A percentile compares a stretch with the other conserved stretches of the same genome.
Conservation (phyloP, 2,113 vertebrate species). For the Ammodytes dubius region DNA sequence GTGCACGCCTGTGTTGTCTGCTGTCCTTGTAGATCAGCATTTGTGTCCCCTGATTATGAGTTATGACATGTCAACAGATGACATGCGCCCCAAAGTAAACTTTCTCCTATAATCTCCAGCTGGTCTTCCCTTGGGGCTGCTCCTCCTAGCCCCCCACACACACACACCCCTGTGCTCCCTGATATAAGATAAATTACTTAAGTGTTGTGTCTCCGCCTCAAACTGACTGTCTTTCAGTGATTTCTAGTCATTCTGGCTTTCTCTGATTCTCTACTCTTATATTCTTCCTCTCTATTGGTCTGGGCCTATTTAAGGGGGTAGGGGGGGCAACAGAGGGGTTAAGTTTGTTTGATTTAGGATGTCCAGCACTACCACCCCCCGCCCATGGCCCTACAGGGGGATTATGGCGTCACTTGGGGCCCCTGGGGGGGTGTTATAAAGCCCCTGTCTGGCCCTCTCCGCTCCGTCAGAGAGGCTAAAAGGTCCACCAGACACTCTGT, state of each 20-base stretch:
- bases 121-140: constrained; percentile 1
- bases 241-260: constrained; percentile 15
- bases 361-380: constrained; percentile 60
- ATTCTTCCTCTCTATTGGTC: constrained; percentile 29
- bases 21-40: constrained; percentile 60
- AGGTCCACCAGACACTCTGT: constrained; percentile 79
- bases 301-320: constrained; percentile 15
- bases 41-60: constrained; percentile 53
- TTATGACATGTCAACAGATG: constrained; percentile 68
- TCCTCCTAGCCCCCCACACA: background rate
- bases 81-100: constrained; percentile 51
- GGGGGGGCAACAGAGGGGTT: constrained; percentile 59
- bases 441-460: constrained; percentile 80
- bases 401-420: constrained; percentile 84
- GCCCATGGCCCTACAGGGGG: constrained; percentile 70
- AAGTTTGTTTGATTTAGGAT: constrained; percentile 81
- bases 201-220: background rate
- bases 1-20: constrained; percentile 51
- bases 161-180: too few species aligned
- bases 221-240: background rate
- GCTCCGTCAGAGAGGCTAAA: constrained; percentile 84
- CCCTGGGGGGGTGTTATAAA: constrained; percentile 85
- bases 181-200: background rate
- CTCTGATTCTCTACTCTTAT: constrained; percentile 26
- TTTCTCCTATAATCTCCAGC: constrained; percentile 13